A percentile compares a stretch with the other conserved stretches of the same genome.
These are phyloP conservation scores for Hydrocynus forskahlii DNA, from an alignment of 2,797 vertebrate genomes.

Conservation along the genomic window DNA sequence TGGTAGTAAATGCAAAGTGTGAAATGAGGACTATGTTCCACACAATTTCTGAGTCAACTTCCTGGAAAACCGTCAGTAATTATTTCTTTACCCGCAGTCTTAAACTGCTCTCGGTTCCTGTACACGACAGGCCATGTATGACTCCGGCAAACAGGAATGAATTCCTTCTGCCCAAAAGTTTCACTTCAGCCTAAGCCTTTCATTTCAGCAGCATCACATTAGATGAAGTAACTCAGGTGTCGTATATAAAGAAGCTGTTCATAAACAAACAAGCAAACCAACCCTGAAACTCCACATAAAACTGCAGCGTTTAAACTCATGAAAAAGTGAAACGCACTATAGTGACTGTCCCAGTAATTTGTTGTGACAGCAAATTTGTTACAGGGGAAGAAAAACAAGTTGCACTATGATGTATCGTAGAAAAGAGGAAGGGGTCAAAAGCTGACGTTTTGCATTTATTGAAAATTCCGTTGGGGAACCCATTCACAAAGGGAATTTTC, in stretches of 20 bases:
- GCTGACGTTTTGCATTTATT: neutral
- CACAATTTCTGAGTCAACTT: slow-evolving; percentile 24
- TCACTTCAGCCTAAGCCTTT: neutral
- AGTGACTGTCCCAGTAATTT: neutral
- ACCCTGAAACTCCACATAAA: neutral
- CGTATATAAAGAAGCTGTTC: neutral
- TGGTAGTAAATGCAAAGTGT: slow-evolving; percentile 35
- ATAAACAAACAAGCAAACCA: neutral
- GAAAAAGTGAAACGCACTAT: neutral
- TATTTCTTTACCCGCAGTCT: neutral
- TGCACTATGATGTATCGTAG: neutral
- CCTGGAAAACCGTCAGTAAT: neutral
- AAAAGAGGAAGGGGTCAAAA: slow-evolving; percentile 12
- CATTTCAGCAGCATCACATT: neutral
- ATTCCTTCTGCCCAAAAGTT: neutral
- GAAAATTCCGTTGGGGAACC: neutral
- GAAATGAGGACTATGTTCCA: slow-evolving; percentile 27
- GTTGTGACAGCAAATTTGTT: neutral
- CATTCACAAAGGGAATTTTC: neutral
- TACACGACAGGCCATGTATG: neutral
- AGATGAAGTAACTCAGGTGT: neutral
- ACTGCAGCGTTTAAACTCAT: neutral
- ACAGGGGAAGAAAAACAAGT: neutral
- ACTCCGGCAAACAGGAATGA: slow-evolving; percentile 4
- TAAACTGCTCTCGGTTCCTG: neutral